Conservation (phyloP, 2,888 invertebrate species). For the Apodemia zela region DNA sequence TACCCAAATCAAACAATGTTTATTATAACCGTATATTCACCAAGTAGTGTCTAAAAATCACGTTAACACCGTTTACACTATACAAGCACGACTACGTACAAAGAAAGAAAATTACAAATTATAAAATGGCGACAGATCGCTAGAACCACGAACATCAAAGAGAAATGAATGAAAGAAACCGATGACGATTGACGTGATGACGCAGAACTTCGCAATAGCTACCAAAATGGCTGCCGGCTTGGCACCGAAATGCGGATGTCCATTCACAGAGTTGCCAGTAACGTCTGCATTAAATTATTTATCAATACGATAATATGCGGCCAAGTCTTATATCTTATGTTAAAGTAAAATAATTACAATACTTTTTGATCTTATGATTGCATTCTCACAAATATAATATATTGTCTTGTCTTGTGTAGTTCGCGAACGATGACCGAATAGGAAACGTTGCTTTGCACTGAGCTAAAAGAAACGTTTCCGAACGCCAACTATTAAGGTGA, state of each 20-base stretch:
- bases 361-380: too few relatives aligned
- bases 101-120: not conserved
- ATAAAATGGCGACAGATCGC: not conserved
- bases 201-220: not conserved
- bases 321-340: too few relatives aligned
- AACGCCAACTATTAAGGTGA: too few relatives aligned
- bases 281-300: too few relatives aligned
- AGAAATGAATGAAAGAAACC: not conserved
- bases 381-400: too few relatives aligned
- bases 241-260: not conserved
- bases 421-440: too few relatives aligned
- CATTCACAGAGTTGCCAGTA: not conserved
- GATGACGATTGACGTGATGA: slow-evolving; percentile 12
- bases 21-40: not conserved
- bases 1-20: not conserved
- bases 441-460: too few relatives aligned
- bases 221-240: not conserved
- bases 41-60: not conserved
- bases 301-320: too few relatives aligned
- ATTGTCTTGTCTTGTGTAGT: too few relatives aligned
- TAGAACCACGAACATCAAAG: slow-evolving; percentile 1
- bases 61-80: not conserved
- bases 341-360: too few relatives aligned
- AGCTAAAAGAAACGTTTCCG: too few relatives aligned
- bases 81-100: not conserved